Conservation (phyloP, 2,888 invertebrate species). For the Nebria salina region DNA sequence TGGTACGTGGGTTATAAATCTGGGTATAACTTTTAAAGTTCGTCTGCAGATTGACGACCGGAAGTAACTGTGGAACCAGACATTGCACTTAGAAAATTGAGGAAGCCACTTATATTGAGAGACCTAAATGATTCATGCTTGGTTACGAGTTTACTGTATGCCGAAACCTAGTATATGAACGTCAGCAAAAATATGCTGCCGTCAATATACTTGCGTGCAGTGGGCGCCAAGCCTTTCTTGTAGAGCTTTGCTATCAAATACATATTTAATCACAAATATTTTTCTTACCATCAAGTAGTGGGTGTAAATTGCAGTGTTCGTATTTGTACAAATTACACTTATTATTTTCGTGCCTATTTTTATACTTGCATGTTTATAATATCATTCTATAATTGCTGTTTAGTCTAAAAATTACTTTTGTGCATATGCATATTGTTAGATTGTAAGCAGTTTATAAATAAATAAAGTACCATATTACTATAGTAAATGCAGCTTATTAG, state of each 20-base stretch:
- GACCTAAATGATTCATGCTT: conserved; percentile 45
- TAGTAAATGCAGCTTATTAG: too few relatives aligned
- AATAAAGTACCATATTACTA: too few relatives aligned
- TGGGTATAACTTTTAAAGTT: conserved; percentile 45
- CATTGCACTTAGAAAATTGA: conserved; percentile 47
- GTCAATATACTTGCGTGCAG: conserved; percentile 14
- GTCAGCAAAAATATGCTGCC: conserved; percentile 4
- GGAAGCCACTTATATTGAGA: conserved; percentile 44
- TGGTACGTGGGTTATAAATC: conserved; percentile 45
- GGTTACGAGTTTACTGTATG: not conserved
- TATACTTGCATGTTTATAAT: not conserved
- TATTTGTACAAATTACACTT: not conserved
- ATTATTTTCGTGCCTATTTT: not conserved
- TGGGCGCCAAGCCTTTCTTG: not conserved
- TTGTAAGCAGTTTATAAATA: too few relatives aligned
- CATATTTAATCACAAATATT: not conserved
- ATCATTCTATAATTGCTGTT: not conserved
- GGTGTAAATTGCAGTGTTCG: conserved; percentile 38
- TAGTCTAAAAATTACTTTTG: not conserved
- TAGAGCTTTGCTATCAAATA: not conserved
- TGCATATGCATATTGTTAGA: not conserved
- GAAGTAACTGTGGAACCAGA: conserved; percentile 42
- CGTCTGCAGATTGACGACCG: conserved; percentile 44
- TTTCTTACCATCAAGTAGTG: conserved; percentile 30
- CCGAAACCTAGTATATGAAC: not conserved